These are phyloP conservation scores for Gryon sp. DNA, from an alignment of 1,140 invertebrate genomes.

Conservation along the genomic window DNA sequence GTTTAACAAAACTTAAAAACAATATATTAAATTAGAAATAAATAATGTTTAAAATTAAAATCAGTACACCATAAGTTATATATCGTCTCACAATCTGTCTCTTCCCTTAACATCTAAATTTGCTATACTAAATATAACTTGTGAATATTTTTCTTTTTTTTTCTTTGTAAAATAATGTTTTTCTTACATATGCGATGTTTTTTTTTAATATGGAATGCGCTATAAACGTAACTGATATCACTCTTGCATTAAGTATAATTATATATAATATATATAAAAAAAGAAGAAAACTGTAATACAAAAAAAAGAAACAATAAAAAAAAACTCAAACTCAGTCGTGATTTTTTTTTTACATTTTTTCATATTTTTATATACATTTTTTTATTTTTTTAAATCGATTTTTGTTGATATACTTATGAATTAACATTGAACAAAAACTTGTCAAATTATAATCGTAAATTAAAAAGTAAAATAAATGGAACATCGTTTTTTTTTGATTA, in stretches of 20 bases:
- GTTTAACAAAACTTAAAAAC: conserved; percentile 27
- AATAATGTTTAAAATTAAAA: conserved; percentile 53
- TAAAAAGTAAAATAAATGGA: conserved; percentile 45
- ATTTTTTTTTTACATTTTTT: conserved; percentile 18
- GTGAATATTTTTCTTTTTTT: conserved; percentile 41
- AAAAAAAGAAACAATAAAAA: conserved; percentile 53
- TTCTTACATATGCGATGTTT: conserved; percentile 38
- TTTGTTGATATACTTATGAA: conserved; percentile 20
- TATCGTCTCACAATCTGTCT: conserved; percentile 29
- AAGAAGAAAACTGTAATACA: conserved; percentile 19
- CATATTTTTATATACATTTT: conserved; percentile 28
- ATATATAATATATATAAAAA: conserved; percentile 23
- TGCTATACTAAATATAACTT: conserved; percentile 32
- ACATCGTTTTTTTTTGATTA: conserved; percentile 51
- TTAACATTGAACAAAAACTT: conserved; percentile 16
- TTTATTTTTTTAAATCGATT: conserved; percentile 27
- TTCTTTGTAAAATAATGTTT: conserved; percentile 45
- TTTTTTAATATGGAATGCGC: conserved; percentile 65
- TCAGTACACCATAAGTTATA: conserved; percentile 27
- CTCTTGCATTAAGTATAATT: conserved; percentile 52
- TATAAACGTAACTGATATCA: conserved; percentile 56
- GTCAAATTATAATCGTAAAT: conserved; percentile 33
- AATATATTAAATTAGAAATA: conserved; percentile 19
- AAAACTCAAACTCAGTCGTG: conserved; percentile 53
- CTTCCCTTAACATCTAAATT: conserved; percentile 34